Evolutionary conservation across 2,797 vertebrate species (phyloP).

Genomic region (Halcyon badia): DNA sequence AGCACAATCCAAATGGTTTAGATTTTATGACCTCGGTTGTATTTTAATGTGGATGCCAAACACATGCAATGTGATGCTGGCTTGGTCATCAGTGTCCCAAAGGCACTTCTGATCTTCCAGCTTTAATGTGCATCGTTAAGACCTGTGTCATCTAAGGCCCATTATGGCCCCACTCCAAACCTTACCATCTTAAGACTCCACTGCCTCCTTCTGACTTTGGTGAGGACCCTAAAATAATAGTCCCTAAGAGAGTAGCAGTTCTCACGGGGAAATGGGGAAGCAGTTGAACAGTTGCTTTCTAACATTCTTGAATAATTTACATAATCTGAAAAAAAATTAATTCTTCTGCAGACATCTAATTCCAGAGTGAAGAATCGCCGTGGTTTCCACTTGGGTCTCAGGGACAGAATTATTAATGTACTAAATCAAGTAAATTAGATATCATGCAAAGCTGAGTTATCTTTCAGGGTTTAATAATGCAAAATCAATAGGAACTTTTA

Average conservation of each 20-base stretch:
- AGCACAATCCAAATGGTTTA: not conserved
- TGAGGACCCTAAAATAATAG: not conserved
- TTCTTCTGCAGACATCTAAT: not conserved
- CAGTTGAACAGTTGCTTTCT: not conserved
- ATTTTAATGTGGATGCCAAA: not conserved
- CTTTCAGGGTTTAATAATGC: conserved; percentile 47
- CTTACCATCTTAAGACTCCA: not conserved
- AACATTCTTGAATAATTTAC: conserved; percentile 5
- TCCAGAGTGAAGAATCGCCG: not conserved
- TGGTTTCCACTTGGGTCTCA: not conserved
- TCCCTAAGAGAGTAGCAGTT: not conserved
- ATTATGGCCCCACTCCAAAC: not conserved
- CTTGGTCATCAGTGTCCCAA: not conserved
- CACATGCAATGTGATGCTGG: not conserved
- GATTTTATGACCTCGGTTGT: rapidly evolving
- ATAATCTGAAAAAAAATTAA: not conserved
- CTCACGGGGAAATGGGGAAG: not conserved
- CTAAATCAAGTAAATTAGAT: conserved; percentile 43
- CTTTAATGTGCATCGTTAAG: not conserved
- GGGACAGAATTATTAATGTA: not conserved
- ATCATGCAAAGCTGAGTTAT: conserved; percentile 16
- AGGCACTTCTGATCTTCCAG: not conserved
- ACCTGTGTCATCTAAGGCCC: not conserved
- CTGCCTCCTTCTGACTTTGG: not conserved
- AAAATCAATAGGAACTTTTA: conserved; percentile 59